These are phyloP conservation scores for Lipophrys pholis DNA, from an alignment of 2,113 vertebrate species.

Conservation along the genomic window DNA sequence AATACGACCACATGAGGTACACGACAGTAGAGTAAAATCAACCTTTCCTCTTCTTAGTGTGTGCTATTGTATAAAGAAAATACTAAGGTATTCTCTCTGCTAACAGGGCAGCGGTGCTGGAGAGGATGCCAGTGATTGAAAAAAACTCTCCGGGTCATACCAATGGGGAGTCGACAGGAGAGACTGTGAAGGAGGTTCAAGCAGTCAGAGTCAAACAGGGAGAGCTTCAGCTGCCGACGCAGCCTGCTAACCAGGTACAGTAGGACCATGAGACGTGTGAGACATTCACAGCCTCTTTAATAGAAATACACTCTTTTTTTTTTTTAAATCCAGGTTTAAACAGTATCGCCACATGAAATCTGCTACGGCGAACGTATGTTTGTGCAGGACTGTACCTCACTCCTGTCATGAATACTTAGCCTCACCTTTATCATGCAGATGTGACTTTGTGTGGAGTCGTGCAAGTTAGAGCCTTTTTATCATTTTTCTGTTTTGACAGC, in stretches of 20 bases:
- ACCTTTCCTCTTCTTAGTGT: neutral
- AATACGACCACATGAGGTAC: constrained; percentile 94
- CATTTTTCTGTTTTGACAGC: too few relatives aligned
- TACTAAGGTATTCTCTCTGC: too few relatives aligned
- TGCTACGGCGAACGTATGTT: too few relatives aligned
- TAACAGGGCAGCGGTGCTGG: constrained; percentile 88
- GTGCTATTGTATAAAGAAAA: too few relatives aligned
- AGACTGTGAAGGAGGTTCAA: constrained; percentile 57
- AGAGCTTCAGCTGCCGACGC: constrained; percentile 30
- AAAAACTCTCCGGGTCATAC: constrained; percentile 75
- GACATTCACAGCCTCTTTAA: neutral
- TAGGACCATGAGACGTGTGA: too few relatives aligned
- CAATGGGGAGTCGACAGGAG: constrained; percentile 72
- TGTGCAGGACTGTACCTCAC: too few relatives aligned
- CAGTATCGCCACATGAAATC: too few relatives aligned
- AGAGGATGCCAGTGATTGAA: constrained; percentile 90
- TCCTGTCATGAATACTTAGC: too few relatives aligned
- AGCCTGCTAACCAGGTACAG: constrained; percentile 63
- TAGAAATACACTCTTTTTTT: neutral
- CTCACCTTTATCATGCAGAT: too few relatives aligned
- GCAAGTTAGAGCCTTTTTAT: too few relatives aligned
- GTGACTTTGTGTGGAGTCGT: too few relatives aligned
- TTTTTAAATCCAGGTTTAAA: too few relatives aligned
- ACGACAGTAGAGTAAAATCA: neutral
- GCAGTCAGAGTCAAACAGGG: constrained; percentile 43